Percentiles rank a stretch among this genome's conserved stretches.
These are phyloP conservation scores for Coecobrya sp. DNA, from an alignment of 2,888 invertebrate genomes.

Conservation along the genomic window DNA sequence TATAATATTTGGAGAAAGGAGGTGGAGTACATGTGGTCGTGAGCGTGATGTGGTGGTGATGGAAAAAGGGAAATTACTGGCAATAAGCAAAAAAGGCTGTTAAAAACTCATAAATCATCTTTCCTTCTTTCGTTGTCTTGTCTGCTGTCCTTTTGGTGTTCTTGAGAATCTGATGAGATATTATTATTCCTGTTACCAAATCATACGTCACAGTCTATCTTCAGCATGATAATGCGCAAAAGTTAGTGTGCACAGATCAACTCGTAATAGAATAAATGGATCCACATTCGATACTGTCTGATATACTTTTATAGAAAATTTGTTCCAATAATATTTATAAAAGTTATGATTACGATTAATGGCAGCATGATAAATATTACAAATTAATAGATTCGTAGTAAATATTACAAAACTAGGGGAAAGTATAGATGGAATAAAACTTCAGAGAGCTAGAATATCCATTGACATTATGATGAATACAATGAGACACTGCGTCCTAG, in stretches of 20 bases:
- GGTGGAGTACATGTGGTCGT: slow-evolving; percentile 71
- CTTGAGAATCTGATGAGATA: slow-evolving; percentile 41
- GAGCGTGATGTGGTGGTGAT: slow-evolving; percentile 70
- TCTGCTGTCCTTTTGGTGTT: slow-evolving; percentile 55
- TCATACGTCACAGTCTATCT: neutral
- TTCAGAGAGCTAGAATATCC: too few species aligned
- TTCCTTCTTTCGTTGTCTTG: slow-evolving; percentile 55
- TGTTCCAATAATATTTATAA: too few species aligned
- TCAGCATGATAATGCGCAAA: neutral
- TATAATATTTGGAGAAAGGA: slow-evolving; percentile 20
- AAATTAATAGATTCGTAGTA: too few species aligned
- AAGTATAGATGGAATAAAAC: too few species aligned
- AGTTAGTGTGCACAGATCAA: too few species aligned
- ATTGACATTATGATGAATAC: neutral
- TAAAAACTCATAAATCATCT: slow-evolving; percentile 78
- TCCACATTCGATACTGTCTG: too few species aligned
- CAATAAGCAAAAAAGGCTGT: slow-evolving; percentile 72
- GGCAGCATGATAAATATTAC: too few species aligned
- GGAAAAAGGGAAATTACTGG: slow-evolving; percentile 70
- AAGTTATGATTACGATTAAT: too few species aligned
- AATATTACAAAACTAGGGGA: too few species aligned
- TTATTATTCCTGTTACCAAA: slow-evolving; percentile 25
- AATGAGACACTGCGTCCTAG: neutral
- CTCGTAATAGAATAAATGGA: too few species aligned
- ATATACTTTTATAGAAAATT: too few species aligned